These are phyloP conservation scores for Novumbra hubbsi DNA, from an alignment of 2,797 vertebrate species.

Conservation along the genomic window DNA sequence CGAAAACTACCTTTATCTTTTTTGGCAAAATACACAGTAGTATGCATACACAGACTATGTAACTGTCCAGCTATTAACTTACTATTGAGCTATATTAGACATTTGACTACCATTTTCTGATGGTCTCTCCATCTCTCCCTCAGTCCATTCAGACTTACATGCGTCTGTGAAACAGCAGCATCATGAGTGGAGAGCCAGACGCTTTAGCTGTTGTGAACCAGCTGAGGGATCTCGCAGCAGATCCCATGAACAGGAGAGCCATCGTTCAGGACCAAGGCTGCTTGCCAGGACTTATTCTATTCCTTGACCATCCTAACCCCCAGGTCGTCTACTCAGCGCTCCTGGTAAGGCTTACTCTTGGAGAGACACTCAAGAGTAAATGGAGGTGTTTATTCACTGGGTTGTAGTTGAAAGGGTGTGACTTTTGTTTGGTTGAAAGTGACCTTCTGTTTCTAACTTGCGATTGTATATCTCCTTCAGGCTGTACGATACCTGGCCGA, in stretches of 20 bases:
- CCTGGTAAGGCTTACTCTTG: slow-evolving; percentile 74
- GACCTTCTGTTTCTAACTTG: neutral
- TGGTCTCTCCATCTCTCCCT: neutral
- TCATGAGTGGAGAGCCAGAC: slow-evolving; percentile 85
- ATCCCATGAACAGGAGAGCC: slow-evolving; percentile 88
- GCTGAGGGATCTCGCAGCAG: slow-evolving; percentile 86
- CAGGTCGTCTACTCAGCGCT: slow-evolving; percentile 90
- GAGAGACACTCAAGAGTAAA: neutral
- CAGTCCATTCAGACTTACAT: slow-evolving; percentile 24
- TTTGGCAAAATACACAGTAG: neutral
- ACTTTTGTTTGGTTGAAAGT: neutral
- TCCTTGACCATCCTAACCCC: slow-evolving; percentile 87
- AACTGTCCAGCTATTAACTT: neutral
- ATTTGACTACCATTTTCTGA: neutral
- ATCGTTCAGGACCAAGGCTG: slow-evolving; percentile 94
- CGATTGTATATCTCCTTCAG: slow-evolving; percentile 56
- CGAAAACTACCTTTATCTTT: neutral
- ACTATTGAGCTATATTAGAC: neutral
- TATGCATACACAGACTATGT: neutral
- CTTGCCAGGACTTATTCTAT: slow-evolving; percentile 90
- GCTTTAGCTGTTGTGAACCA: slow-evolving; percentile 88
- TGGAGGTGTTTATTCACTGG: neutral
- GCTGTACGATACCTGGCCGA: slow-evolving; percentile 90
- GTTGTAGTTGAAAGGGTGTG: neutral
- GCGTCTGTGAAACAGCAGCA: slow-evolving; percentile 23